Conservation (phyloP, 2,888 invertebrate species). For the Pilophorus perplexus region DNA sequence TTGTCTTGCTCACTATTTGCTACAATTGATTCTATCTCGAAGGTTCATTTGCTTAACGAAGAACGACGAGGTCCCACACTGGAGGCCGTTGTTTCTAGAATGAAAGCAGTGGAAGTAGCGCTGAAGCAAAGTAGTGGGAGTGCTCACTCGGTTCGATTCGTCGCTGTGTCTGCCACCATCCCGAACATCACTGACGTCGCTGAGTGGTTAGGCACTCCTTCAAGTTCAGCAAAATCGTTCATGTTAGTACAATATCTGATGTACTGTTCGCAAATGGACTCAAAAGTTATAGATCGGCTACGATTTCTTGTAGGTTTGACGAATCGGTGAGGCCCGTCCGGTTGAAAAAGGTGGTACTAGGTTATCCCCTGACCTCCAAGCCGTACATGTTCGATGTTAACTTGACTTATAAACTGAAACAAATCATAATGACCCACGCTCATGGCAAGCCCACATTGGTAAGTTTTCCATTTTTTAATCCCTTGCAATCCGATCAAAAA, state of each 20-base stretch:
- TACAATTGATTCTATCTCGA: no score
- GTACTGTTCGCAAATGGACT: no score
- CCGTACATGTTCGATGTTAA: conserved; percentile 74
- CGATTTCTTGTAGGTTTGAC: no score
- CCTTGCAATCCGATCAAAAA: not conserved
- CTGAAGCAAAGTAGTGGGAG: conserved; percentile 8
- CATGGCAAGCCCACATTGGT: conserved; percentile 71
- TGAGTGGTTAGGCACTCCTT: conserved; percentile 62
- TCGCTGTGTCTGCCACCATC: conserved; percentile 77
- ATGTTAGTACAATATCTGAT: conserved; percentile 56
- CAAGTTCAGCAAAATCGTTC: conserved; percentile 57
- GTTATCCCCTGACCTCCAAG: conserved; percentile 59
- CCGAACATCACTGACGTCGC: conserved; percentile 75
- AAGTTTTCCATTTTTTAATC: conserved; percentile 47
- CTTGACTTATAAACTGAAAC: conserved; percentile 70
- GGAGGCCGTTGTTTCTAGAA: conserved; percentile 75
- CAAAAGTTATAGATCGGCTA: conserved; percentile 44
- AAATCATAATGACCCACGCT: conserved; percentile 67
- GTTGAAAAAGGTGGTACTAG: conserved; percentile 69
- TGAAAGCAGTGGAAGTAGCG: conserved; percentile 66
- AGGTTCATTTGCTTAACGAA: conserved; percentile 70
- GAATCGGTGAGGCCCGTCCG: conserved; percentile 72
- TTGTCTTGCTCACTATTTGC: no score
- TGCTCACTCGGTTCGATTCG: conserved; percentile 58
- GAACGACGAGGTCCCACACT: conserved; percentile 69